phyloP scores from a whole-genome alignment of 2,113 vertebrate genomes.

The Mesoclemmys tuberculata region DNA sequence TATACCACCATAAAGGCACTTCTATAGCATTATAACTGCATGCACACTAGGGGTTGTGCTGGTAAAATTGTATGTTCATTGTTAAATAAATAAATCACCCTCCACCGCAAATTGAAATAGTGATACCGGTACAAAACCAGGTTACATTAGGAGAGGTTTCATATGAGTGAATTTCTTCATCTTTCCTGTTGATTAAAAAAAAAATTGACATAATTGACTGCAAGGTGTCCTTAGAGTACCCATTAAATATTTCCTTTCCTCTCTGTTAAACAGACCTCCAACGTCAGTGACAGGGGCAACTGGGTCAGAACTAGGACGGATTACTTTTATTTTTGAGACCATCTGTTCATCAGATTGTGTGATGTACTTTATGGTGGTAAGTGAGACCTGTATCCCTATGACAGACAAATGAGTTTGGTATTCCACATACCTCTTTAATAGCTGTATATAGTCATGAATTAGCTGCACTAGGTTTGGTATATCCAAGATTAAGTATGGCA shows the following conservation, averaged over 20 bases:
- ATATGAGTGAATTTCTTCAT: neutral
- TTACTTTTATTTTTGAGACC: constrained; percentile 96
- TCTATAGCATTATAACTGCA: neutral
- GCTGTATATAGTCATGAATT: neutral
- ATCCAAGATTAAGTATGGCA: neutral
- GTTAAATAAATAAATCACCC: neutral
- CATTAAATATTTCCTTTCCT: constrained; percentile 29
- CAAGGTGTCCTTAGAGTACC: constrained; percentile 13
- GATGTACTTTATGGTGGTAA: constrained; percentile 99
- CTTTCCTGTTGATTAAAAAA: neutral
- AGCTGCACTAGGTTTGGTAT: neutral
- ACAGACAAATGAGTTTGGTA: neutral
- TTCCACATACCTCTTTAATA: neutral
- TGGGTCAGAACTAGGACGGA: constrained; percentile 88
- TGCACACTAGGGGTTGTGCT: neutral
- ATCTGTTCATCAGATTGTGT: constrained; percentile 91
- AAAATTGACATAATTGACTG: constrained; percentile 30
- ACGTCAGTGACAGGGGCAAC: constrained; percentile 88
- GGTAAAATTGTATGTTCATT: neutral
- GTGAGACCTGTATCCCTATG: constrained; percentile 53
- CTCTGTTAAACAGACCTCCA: constrained; percentile 83
- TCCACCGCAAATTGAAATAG: neutral
- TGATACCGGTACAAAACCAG: neutral
- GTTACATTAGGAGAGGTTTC: neutral
- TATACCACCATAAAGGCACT: neutral